Evolutionary conservation across 2,113 vertebrate genomes (phyloP).

Genomic region (Myanophis thanlyinensis): DNA sequence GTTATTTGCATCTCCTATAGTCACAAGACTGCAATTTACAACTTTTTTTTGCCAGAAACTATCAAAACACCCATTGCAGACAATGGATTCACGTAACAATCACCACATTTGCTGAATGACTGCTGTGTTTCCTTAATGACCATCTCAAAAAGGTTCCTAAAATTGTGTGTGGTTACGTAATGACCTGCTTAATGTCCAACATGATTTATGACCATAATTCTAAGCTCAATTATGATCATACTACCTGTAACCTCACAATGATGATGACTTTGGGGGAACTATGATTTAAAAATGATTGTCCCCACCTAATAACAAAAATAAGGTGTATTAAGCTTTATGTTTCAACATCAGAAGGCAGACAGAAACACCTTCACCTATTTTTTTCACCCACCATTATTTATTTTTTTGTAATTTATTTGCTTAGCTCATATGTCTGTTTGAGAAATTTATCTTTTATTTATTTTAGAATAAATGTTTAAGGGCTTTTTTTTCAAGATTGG

Average conservation of each 20-base stretch:
- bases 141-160: too few relatives aligned
- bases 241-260: constrained; percentile 12
- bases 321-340: not conserved
- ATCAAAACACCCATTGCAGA: too few relatives aligned
- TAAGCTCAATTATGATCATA: too few relatives aligned
- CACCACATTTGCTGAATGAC: too few relatives aligned
- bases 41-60: too few relatives aligned
- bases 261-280: not conserved
- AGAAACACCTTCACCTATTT: not conserved
- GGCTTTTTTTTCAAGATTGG: not conserved
- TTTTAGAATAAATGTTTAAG: not conserved
- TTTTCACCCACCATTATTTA: not conserved
- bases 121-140: too few relatives aligned
- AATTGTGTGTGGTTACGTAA: too few relatives aligned
- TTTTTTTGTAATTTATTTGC: not conserved
- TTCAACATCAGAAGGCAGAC: constrained; percentile 4
- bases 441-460: not conserved
- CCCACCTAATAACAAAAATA: constrained; percentile 5
- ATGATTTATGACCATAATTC: too few relatives aligned
- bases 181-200: too few relatives aligned
- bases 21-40: too few relatives aligned
- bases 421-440: not conserved
- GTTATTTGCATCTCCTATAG: too few relatives aligned
- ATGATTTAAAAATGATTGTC: constrained; percentile 17
- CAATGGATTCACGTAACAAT: too few relatives aligned